phyloP scores from a whole-genome alignment of 2,888 invertebrate species.

The Sceliomorpha sp. region DNA sequence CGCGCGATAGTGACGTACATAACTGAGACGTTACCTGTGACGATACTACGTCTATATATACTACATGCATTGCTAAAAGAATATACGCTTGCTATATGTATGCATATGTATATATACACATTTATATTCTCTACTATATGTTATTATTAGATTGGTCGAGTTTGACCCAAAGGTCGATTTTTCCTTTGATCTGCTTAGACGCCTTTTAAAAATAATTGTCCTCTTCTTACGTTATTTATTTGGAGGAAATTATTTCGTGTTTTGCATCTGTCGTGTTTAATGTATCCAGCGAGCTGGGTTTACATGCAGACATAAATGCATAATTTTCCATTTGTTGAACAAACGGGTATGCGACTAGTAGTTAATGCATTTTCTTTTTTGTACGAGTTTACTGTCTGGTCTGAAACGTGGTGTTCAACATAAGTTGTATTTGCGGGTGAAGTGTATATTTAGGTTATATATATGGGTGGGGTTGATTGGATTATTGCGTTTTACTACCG shows the following conservation, averaged over 20 bases:
- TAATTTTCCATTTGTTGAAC: not conserved
- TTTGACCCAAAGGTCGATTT: slow-evolving; percentile 8
- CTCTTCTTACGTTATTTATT: not conserved
- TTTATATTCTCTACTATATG: slow-evolving; percentile 19
- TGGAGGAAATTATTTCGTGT: slow-evolving; percentile 2
- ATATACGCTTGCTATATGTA: slow-evolving; percentile 28
- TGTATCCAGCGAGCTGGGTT: too few species aligned
- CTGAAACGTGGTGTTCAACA: too few species aligned
- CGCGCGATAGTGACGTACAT: slow-evolving; percentile 9
- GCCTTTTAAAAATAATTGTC: slow-evolving; percentile 3
- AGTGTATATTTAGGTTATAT: too few species aligned
- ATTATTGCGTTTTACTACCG: too few species aligned
- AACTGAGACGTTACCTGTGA: slow-evolving; percentile 6
- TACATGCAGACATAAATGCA: slow-evolving; percentile 1
- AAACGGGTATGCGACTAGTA: too few species aligned
- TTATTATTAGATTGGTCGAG: slow-evolving; percentile 23
- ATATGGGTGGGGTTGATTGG: too few species aligned
- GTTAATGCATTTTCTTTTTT: too few species aligned
- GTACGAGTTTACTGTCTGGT: too few species aligned
- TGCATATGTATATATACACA: slow-evolving; percentile 28
- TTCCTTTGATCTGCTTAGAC: not conserved
- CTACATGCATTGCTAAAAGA: slow-evolving; percentile 25
- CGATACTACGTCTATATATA: slow-evolving; percentile 14
- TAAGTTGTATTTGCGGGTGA: too few species aligned
- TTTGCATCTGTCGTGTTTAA: slow-evolving; percentile 1